Percentiles rank a stretch among this genome's conserved stretches.
Evolutionary conservation across 2,113 vertebrate genomes (phyloP).

Genomic region (Psilopsiagon aurifrons): DNA sequence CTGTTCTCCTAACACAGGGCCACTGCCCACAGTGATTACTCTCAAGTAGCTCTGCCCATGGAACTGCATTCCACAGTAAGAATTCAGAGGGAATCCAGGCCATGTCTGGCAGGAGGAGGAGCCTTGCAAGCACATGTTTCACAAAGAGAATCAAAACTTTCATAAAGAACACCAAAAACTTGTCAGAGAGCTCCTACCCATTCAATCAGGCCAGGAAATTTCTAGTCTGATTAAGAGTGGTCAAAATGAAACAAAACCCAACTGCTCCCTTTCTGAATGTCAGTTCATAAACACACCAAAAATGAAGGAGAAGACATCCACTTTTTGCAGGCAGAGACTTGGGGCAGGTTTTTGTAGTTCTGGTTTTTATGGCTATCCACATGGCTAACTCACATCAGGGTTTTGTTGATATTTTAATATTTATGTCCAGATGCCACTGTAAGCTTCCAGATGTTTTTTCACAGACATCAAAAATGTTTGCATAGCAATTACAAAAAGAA

Average conservation of each 20-base stretch:
- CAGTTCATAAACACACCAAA: background rate
- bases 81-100: background rate
- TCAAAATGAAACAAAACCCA: background rate
- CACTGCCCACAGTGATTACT: background rate
- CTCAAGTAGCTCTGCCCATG: background rate
- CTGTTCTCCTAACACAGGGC: background rate
- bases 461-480: conserved; percentile 49
- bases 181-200: background rate
- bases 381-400: conserved; percentile 3
- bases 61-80: background rate
- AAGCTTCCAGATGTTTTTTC: conserved; percentile 56
- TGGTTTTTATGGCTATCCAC: conserved; percentile 34
- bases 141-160: background rate
- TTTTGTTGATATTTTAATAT: conserved; percentile 60
- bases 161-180: background rate
- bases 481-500: conserved; percentile 2
- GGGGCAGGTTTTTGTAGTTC: background rate
- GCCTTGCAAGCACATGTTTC: rapidly evolving
- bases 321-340: background rate
- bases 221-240: background rate
- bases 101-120: background rate
- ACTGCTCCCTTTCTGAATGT: background rate
- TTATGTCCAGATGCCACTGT: conserved; percentile 47
- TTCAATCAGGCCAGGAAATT: background rate
- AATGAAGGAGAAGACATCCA: background rate